Evolutionary conservation across 2,797 vertebrate genomes (phyloP).

Genomic region (Hemitrygon akajei): DNA sequence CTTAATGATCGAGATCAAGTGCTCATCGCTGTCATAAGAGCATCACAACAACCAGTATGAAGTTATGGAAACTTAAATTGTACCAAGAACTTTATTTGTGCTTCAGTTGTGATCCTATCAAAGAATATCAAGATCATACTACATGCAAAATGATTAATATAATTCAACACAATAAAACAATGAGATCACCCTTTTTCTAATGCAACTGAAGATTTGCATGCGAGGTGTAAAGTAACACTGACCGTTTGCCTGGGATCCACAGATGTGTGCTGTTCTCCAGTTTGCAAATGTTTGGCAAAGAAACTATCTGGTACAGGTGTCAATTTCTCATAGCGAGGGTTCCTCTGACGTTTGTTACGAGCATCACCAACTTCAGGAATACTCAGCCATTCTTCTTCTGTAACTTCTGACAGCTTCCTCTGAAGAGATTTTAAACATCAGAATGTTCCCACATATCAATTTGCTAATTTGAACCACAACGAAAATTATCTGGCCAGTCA

Average conservation of each 20-base stretch:
- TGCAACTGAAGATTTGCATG: neutral
- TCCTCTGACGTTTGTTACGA: conserved; percentile 92
- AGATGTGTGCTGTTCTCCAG: conserved; percentile 79
- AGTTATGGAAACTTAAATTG: no score
- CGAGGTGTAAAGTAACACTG: conserved; percentile 45
- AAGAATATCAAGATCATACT: no score
- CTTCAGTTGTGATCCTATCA: no score
- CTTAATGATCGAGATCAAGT: no score
- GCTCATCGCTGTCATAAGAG: no score
- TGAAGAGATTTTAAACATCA: conserved; percentile 47
- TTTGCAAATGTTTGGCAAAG: conserved; percentile 91
- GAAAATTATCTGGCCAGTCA: no score
- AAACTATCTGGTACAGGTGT: conserved; percentile 96
- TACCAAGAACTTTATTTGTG: no score
- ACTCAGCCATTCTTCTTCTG: conserved; percentile 95
- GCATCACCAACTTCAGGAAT: conserved; percentile 96
- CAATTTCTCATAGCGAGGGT: conserved; percentile 90
- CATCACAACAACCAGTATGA: no score
- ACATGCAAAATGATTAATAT: no score
- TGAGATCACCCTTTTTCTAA: no score
- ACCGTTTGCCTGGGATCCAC: conserved; percentile 91
- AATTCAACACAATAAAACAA: no score
- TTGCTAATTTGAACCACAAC: no score
- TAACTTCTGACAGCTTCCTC: conserved; percentile 89
- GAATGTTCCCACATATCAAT: neutral